phyloP scores from a whole-genome alignment of 2,113 vertebrate species.

The Corythaixoides concolor region DNA sequence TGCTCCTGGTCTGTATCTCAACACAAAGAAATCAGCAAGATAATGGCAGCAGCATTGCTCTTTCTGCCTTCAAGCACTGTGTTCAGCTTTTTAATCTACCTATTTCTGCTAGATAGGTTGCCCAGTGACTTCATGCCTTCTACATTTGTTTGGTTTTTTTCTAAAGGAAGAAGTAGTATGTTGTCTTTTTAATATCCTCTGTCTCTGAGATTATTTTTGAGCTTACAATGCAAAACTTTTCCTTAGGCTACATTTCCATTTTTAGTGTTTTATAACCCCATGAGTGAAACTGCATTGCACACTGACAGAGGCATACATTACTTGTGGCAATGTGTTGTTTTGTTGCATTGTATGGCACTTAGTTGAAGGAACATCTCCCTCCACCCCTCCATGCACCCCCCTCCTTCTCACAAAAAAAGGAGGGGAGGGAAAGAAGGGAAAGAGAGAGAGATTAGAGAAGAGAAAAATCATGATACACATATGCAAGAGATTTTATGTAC shows the following conservation, averaged over 20 bases:
- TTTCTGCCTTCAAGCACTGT: not conserved
- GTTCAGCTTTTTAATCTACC: not conserved
- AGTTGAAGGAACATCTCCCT: constrained; percentile 13
- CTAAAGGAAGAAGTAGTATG: not conserved
- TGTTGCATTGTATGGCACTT: constrained; percentile 44
- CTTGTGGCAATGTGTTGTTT: constrained; percentile 40
- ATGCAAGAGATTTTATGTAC: constrained; percentile 16
- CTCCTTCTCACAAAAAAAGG: not conserved
- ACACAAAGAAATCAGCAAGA: not conserved
- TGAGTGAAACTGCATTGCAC: not conserved
- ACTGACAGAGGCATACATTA: constrained; percentile 24
- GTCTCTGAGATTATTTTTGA: constrained; percentile 48
- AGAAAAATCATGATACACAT: not conserved
- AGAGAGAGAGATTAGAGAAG: not conserved
- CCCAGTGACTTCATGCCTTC: not conserved
- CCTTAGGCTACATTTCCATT: constrained; percentile 53
- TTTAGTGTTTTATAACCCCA: constrained; percentile 53
- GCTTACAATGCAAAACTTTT: constrained; percentile 38
- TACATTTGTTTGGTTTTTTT: not conserved
- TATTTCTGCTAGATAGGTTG: not conserved
- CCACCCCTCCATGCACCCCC: fast-evolving
- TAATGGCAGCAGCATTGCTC: not conserved
- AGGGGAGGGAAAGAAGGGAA: not conserved
- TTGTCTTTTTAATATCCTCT: constrained; percentile 22
- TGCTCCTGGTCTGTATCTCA: not conserved